These are phyloP conservation scores for Chaenodraco wilsoni DNA, from an alignment of 2,797 vertebrate genomes.

Conservation along the genomic window DNA sequence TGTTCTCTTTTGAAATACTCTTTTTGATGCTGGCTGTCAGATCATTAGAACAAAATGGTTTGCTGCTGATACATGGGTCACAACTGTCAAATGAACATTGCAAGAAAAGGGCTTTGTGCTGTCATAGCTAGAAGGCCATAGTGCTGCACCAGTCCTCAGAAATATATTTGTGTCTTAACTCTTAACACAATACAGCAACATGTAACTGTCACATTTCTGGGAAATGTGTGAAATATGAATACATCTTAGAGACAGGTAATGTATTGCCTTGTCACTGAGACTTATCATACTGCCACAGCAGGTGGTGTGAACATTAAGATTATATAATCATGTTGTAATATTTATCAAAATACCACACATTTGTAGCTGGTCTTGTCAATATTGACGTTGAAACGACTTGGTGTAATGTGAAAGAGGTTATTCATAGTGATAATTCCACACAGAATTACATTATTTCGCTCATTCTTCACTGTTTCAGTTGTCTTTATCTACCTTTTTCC, in stretches of 20 bases:
- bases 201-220: slow-evolving; percentile 6
- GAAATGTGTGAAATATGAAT: slow-evolving; percentile 21
- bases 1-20: slow-evolving; percentile 12
- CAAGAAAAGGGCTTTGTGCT: slow-evolving; percentile 17
- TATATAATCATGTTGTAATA: background rate
- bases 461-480: background rate
- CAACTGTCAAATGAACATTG: slow-evolving; percentile 4
- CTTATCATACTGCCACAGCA: slow-evolving; percentile 12
- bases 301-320: background rate
- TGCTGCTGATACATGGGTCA: slow-evolving; percentile 1
- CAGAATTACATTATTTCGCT: background rate
- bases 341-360: background rate
- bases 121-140: background rate
- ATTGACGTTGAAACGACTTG: background rate
- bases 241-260: slow-evolving; percentile 4
- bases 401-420: background rate
- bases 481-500: background rate
- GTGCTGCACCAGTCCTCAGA: background rate
- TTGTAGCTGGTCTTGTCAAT: background rate
- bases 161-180: slow-evolving; percentile 1
- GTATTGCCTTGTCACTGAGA: slow-evolving; percentile 11
- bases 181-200: slow-evolving; percentile 1
- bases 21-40: background rate
- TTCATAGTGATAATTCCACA: background rate
- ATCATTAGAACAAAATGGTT: slow-evolving; percentile 1